Evolutionary conservation across 2,113 vertebrate genomes (phyloP).

Genomic region (Sinocyclocheilus rhinocerous): DNA sequence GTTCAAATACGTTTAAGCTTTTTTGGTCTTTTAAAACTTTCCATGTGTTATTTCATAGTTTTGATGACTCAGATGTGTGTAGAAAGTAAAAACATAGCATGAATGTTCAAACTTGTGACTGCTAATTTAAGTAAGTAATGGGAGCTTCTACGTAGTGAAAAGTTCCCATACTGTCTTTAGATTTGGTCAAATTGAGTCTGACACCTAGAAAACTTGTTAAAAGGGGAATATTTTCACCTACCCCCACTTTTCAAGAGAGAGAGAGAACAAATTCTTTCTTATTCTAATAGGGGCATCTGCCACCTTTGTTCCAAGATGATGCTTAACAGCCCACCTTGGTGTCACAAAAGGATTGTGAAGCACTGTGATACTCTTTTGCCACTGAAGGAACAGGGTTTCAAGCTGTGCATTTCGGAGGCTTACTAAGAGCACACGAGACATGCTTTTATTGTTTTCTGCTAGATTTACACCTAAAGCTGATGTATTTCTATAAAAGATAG

Average conservation of each 20-base stretch:
- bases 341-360: slow-evolving; percentile 35
- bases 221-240: slow-evolving; percentile 24
- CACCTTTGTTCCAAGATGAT: slow-evolving; percentile 9
- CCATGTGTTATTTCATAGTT: not conserved
- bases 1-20: not conserved
- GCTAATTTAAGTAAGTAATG: not conserved
- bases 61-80: not conserved
- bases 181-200: not conserved
- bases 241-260: not conserved
- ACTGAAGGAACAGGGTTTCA: slow-evolving; percentile 33
- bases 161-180: not conserved
- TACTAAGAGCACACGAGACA: slow-evolving; percentile 40
- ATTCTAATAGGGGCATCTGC: slow-evolving; percentile 35
- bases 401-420: slow-evolving; percentile 42
- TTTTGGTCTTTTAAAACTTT: not conserved
- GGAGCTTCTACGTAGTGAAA: not conserved
- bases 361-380: not conserved
- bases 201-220: slow-evolving; percentile 21
- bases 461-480: slow-evolving; percentile 24
- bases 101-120: not conserved
- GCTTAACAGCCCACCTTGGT: not conserved
- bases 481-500: slow-evolving; percentile 22
- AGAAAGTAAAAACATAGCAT: not conserved
- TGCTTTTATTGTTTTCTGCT: slow-evolving; percentile 34
- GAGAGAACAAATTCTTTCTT: slow-evolving; percentile 22